Evolutionary conservation across 2,797 vertebrate genomes (phyloP).

Genomic region (Crax fasciolata): DNA sequence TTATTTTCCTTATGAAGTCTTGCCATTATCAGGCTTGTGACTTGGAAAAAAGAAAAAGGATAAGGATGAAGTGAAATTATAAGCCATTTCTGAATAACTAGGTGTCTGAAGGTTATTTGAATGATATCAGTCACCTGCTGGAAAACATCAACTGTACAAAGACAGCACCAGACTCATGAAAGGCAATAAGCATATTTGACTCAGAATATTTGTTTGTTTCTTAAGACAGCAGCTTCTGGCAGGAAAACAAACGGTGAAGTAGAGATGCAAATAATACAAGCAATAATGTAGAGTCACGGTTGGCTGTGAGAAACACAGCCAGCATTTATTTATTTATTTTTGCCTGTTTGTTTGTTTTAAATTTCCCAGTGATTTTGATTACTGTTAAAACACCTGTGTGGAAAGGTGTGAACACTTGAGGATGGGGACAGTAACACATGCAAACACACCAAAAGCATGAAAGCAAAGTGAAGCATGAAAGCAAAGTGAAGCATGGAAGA

Average conservation of each 20-base stretch:
- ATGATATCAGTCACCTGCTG: neutral
- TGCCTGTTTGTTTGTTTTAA: neutral
- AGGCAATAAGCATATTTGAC: neutral
- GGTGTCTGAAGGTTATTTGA: constrained; percentile 28
- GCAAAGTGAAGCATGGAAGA: neutral
- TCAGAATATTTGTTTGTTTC: neutral
- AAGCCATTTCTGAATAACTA: neutral
- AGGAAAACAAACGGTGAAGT: neutral
- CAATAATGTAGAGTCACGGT: accelerated
- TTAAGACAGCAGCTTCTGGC: neutral
- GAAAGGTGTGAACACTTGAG: neutral
- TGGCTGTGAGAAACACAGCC: neutral
- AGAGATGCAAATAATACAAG: too few relatives aligned
- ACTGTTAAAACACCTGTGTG: neutral
- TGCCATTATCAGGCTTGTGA: neutral
- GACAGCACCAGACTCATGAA: neutral
- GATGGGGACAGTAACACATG: neutral
- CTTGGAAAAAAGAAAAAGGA: neutral
- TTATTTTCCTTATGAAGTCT: neutral
- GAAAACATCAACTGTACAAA: neutral
- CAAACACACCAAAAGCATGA: neutral
- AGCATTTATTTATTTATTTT: too few relatives aligned
- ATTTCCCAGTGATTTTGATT: neutral
- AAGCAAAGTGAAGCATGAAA: neutral
- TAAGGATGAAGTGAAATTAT: neutral